Percentiles rank a stretch among this genome's conserved stretches.
Conservation (phyloP, 2,113 vertebrate genomes). For the Rynchops niger region DNA sequence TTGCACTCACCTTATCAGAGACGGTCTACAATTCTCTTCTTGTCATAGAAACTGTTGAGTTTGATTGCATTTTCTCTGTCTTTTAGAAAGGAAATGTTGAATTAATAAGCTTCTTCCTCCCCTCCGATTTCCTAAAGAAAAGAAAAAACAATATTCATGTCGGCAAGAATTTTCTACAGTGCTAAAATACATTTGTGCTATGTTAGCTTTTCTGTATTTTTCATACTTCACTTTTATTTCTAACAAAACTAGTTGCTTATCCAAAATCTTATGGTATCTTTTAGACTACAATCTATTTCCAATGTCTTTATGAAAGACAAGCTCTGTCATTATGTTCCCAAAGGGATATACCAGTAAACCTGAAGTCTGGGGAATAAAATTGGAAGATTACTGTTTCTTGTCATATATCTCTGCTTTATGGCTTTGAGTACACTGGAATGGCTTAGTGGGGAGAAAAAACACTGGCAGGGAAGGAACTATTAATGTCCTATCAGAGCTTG, state of each 20-base stretch:
- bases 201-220: neutral
- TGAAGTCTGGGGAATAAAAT: conserved; percentile 52
- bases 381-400: conserved; percentile 23
- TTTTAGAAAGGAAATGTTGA: neutral
- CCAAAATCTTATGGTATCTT: neutral
- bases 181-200: neutral
- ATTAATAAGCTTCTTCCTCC: neutral
- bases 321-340: conserved; percentile 25
- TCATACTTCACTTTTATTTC: conserved; percentile 8
- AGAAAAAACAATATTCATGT: neutral
- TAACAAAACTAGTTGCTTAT: neutral
- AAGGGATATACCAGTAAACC: neutral
- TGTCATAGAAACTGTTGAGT: neutral
- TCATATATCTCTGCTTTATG: conserved; percentile 33
- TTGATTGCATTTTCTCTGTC: neutral
- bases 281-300: neutral
- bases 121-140: neutral
- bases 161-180: neutral
- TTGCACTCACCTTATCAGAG: neutral
- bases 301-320: conserved; percentile 8
- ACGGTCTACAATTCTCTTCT: neutral
- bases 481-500: conserved; percentile 74
- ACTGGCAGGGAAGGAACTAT: conserved; percentile 43
- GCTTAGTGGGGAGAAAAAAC: conserved; percentile 28
- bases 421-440: neutral